Conservation (phyloP, 2,888 invertebrate species). For the Tetragonisca angustula region DNA sequence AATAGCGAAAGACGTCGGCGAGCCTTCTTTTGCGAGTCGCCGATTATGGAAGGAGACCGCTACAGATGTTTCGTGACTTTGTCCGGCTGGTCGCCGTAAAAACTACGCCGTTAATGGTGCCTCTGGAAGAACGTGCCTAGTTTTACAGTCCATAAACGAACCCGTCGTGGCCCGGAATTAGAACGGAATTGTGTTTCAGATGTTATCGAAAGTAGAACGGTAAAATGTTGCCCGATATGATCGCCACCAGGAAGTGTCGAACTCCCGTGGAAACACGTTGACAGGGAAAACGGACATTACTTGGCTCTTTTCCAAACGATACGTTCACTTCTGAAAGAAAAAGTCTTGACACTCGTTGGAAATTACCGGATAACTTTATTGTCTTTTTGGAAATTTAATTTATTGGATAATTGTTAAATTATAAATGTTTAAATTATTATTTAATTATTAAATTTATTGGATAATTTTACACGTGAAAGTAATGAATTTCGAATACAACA, state of each 20-base stretch:
- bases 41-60: constrained; percentile 52
- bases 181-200: constrained; percentile 57
- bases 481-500: no score
- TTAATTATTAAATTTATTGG: no score
- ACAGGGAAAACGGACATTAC: constrained; percentile 10
- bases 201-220: constrained; percentile 60
- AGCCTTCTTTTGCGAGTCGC: constrained; percentile 15
- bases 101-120: constrained; percentile 60
- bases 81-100: constrained; percentile 40
- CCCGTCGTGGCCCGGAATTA: constrained; percentile 47
- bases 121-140: constrained; percentile 54
- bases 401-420: no score
- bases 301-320: not conserved
- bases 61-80: constrained; percentile 59
- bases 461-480: no score
- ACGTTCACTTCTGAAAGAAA: not conserved
- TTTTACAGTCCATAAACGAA: constrained; percentile 62
- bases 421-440: no score
- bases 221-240: constrained; percentile 42
- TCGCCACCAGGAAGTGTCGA: constrained; percentile 25
- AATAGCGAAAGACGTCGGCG: constrained; percentile 5
- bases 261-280: constrained; percentile 9
- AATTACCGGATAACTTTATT: not conserved
- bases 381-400: not conserved
- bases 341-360: not conserved